These are phyloP conservation scores for Cottus gobio DNA, from an alignment of 2,113 vertebrate species.

Conservation along the genomic window DNA sequence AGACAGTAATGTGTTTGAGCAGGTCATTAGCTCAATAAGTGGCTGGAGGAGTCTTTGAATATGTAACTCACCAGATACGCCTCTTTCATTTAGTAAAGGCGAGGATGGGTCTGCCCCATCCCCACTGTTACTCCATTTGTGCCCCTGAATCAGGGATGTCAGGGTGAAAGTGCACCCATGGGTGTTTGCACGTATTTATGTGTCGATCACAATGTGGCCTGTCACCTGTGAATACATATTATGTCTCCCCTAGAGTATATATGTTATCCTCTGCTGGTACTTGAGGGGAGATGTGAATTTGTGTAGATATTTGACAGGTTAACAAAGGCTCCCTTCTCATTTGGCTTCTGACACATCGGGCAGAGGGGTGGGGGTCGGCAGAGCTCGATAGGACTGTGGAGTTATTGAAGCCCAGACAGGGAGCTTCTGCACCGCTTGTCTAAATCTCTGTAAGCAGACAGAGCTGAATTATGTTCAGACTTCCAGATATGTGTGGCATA, in stretches of 20 bases:
- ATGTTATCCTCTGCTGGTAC: conserved; percentile 29
- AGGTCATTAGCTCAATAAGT: conserved; percentile 80
- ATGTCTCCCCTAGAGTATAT: conserved; percentile 31
- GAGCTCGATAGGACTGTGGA: conserved; percentile 63
- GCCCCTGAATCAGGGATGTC: conserved; percentile 30
- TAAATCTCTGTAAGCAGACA: conserved; percentile 67
- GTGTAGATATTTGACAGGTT: conserved; percentile 60
- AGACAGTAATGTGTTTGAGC: conserved; percentile 73
- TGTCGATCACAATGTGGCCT: conserved; percentile 36
- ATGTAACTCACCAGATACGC: conserved; percentile 71
- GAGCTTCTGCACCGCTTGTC: conserved; percentile 62
- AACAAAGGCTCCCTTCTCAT: conserved; percentile 71
- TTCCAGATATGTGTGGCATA: conserved; percentile 44
- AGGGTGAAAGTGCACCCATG: conserved; percentile 27
- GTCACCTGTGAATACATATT: conserved; percentile 56
- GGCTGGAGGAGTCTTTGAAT: conserved; percentile 72
- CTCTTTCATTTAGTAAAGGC: conserved; percentile 56
- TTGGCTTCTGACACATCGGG: conserved; percentile 59
- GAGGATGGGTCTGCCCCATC: conserved; percentile 39
- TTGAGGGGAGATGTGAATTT: conserved; percentile 32
- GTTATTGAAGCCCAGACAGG: conserved; percentile 68
- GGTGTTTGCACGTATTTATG: conserved; percentile 50
- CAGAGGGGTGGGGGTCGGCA: conserved; percentile 17
- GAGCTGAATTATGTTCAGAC: conserved; percentile 67
- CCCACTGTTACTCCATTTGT: conserved; percentile 25